Evolutionary conservation across 2,113 vertebrate genomes (phyloP).

Genomic region (Agelaius tricolor): DNA sequence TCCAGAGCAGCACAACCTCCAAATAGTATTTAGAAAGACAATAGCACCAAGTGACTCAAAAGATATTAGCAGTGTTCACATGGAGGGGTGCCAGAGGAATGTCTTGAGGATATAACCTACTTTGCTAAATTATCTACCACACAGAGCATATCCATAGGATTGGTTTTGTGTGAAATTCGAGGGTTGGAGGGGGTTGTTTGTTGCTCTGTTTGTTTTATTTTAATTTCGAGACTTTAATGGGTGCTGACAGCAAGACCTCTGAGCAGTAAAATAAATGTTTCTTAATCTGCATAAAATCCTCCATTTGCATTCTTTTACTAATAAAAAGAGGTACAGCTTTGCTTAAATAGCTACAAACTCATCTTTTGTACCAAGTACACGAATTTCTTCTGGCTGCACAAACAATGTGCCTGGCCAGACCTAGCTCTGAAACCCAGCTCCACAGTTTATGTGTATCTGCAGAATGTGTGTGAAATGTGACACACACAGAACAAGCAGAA

Average conservation of each 20-base stretch:
- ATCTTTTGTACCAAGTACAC: background rate
- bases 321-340: constrained; percentile 13
- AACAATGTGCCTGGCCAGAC: background rate
- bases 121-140: background rate
- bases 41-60: background rate
- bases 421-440: background rate
- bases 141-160: background rate
- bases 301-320: background rate
- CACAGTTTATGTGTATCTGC: fast-evolving
- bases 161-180: background rate
- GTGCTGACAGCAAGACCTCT: background rate
- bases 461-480: background rate
- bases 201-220: background rate
- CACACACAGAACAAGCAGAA: background rate
- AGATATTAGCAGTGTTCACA: background rate
- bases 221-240: background rate
- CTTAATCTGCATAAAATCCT: background rate
- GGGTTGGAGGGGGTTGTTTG: background rate
- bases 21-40: background rate
- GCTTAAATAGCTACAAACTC: background rate
- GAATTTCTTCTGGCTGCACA: background rate
- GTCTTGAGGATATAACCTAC: background rate
- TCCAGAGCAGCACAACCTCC: background rate
- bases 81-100: background rate
- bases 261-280: background rate